A percentile compares a stretch with the other conserved stretches of the same genome.
phyloP scores from a whole-genome alignment of 1,140 invertebrate species.

The Caenorhabditis briggsae region DNA sequence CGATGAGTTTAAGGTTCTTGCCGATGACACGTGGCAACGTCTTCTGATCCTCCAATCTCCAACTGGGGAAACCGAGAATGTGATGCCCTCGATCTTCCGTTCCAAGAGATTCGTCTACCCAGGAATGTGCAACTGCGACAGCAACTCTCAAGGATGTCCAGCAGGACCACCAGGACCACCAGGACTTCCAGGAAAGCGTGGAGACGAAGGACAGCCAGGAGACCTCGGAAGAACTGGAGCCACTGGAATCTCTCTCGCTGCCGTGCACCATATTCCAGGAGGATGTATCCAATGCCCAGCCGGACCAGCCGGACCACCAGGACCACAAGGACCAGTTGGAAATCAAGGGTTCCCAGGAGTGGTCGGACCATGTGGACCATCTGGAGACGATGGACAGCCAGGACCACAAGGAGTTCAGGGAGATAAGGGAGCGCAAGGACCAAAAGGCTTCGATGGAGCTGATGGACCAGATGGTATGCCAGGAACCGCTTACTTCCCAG shows the following conservation, averaged over 20 bases:
- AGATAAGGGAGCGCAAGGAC: constrained; percentile 63
- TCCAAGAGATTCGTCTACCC: constrained; percentile 59
- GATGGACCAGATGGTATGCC: constrained; percentile 62
- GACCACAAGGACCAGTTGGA: constrained; percentile 64
- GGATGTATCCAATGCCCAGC: constrained; percentile 67
- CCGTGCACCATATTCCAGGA: constrained; percentile 59
- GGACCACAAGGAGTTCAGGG: constrained; percentile 61
- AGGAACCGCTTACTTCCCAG: constrained; percentile 56
- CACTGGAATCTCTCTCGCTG: constrained; percentile 63
- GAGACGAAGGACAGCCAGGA: constrained; percentile 61
- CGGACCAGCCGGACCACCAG: constrained; percentile 67
- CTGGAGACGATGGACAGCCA: constrained; percentile 61
- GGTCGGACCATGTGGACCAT: constrained; percentile 58
- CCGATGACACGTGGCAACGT: constrained; percentile 64
- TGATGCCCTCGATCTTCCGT: constrained; percentile 57
- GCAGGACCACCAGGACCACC: constrained; percentile 67
- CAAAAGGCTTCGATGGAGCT: constrained; percentile 57
- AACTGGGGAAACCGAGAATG: constrained; percentile 46
- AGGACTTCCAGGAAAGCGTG: constrained; percentile 63
- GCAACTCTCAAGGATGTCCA: constrained; percentile 61
- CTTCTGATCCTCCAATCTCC: constrained; percentile 60
- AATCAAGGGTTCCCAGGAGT: constrained; percentile 53
- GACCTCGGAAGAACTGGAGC: constrained; percentile 61
- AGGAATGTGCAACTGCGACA: constrained; percentile 66
- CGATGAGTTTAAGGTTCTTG: constrained; percentile 60